Percentiles rank a stretch among this genome's conserved stretches.
Conservation (phyloP, 2,888 invertebrate species). For the Synanthedon tipuliformis region DNA sequence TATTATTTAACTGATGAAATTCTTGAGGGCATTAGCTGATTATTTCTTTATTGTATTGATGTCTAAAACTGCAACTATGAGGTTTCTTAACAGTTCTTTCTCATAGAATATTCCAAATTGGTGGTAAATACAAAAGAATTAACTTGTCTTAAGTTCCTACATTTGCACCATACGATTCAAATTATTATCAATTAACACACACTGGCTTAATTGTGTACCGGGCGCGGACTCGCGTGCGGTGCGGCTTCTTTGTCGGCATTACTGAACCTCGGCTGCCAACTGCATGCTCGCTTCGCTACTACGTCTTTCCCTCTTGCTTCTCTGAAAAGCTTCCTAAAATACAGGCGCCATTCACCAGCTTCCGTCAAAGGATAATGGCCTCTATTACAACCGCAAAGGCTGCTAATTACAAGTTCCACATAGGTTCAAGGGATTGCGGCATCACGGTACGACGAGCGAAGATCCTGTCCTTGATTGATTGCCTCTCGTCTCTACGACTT, state of each 20-base stretch:
- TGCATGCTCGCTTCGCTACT: conserved; percentile 44
- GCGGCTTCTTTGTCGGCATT: conserved; percentile 62
- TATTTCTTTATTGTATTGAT: too few species aligned
- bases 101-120: too few species aligned
- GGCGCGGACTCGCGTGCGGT: conserved; percentile 60
- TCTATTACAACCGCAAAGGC: conserved; percentile 26
- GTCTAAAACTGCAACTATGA: too few species aligned
- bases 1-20: too few species aligned
- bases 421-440: conserved; percentile 47
- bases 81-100: too few species aligned
- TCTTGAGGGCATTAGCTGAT: too few species aligned
- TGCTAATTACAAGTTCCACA: conserved; percentile 21
- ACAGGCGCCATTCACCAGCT: conserved; percentile 43
- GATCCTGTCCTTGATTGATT: conserved; percentile 43
- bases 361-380: conserved; percentile 29
- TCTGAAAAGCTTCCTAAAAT: conserved; percentile 66
- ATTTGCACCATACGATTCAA: conserved; percentile 51
- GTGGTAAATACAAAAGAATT: too few species aligned
- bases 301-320: conserved; percentile 37
- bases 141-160: conserved; percentile 9
- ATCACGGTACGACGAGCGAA: conserved; percentile 59
- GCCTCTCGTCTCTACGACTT: conserved; percentile 4
- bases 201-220: conserved; percentile 67
- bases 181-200: conserved; percentile 70
- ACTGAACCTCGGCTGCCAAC: conserved; percentile 26